A percentile compares a stretch with the other conserved stretches of the same genome.
Conservation (phyloP, 2,888 invertebrate species). For the Drosophila mulleri region DNA sequence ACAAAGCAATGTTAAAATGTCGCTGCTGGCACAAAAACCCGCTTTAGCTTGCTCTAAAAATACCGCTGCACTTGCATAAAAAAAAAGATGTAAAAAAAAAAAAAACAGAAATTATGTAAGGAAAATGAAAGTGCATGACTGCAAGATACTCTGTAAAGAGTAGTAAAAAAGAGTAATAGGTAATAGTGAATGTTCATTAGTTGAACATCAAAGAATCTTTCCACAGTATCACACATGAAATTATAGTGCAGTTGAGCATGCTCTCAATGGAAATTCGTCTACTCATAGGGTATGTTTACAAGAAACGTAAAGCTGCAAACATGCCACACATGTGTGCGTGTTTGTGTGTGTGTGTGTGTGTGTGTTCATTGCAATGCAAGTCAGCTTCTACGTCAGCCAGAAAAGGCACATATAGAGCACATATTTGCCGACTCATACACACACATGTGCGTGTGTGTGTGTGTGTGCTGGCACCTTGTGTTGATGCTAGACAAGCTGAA, state of each 20-base stretch:
- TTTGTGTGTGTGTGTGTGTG: conserved; percentile 26
- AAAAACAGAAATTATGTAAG: too few relatives aligned
- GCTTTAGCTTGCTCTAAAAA: conserved; percentile 56
- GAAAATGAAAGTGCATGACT: not conserved
- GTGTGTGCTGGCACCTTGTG: conserved; percentile 43
- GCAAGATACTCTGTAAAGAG: not conserved
- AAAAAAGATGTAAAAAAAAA: conserved; percentile 1
- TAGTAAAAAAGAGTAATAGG: too few relatives aligned
- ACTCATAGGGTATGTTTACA: conserved; percentile 16
- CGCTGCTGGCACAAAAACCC: conserved; percentile 61
- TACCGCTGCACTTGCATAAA: conserved; percentile 31
- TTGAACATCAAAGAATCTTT: not conserved
- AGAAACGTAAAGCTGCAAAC: not conserved
- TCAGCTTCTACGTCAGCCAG: conserved; percentile 8
- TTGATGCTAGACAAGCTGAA: conserved; percentile 34
- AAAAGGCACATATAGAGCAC: conserved; percentile 25
- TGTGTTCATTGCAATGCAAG: conserved; percentile 33
- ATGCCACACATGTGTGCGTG: conserved; percentile 9
- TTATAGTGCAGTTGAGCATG: not conserved
- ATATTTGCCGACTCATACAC: conserved; percentile 18
- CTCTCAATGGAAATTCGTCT: not conserved
- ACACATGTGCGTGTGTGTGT: conserved; percentile 7
- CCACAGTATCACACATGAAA: not conserved
- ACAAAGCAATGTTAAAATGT: conserved; percentile 59
- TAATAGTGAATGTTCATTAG: too few relatives aligned